These are phyloP conservation scores for Protaetia brevitarsis DNA, from an alignment of 1,140 invertebrate species.

Conservation along the genomic window DNA sequence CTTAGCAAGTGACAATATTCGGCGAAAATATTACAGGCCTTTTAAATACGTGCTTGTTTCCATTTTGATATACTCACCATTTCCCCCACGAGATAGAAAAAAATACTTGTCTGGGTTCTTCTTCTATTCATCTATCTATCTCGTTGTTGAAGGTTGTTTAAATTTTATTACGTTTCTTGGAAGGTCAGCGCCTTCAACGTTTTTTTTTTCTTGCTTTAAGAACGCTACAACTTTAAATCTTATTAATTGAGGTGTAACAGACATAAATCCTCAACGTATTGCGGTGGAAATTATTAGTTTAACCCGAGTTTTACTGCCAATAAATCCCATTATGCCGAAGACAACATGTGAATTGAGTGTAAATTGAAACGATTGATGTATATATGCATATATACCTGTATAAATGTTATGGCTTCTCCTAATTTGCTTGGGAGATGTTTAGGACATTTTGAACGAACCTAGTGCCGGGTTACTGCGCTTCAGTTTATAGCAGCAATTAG, in stretches of 20 bases:
- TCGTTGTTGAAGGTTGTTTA: neutral
- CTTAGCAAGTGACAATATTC: neutral
- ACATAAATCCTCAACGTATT: too few species aligned
- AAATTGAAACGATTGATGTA: neutral
- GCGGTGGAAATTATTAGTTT: neutral
- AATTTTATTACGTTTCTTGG: neutral
- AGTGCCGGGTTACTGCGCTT: neutral
- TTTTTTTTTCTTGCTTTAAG: too few species aligned
- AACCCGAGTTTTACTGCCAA: neutral
- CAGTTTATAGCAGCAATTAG: neutral
- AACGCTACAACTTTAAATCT: too few species aligned
- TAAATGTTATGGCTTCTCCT: neutral
- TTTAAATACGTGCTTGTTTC: neutral
- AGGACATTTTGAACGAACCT: neutral
- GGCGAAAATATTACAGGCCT: neutral
- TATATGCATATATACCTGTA: neutral
- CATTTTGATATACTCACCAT: neutral
- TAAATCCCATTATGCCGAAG: neutral
- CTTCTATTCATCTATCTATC: neutral
- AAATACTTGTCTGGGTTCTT: neutral
- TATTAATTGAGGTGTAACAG: neutral
- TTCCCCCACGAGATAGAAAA: neutral
- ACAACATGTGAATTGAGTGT: neutral
- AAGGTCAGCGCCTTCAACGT: neutral
- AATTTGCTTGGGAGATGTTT: neutral